Conservation (phyloP, 2,113 vertebrate genomes). For the Tachysurus fulvidraco region DNA sequence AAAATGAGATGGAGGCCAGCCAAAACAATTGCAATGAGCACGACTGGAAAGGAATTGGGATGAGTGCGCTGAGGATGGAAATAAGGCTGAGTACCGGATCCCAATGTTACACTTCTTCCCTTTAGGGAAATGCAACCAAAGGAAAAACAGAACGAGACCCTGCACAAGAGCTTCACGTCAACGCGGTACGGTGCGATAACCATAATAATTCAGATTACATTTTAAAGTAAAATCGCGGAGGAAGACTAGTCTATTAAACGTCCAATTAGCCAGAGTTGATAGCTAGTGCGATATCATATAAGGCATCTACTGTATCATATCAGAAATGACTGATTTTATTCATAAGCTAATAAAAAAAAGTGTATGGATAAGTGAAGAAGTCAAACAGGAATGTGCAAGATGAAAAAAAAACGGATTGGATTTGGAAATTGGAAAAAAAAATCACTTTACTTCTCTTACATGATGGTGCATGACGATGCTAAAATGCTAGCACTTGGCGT, state of each 20-base stretch:
- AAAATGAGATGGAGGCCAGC: slow-evolving; percentile 28
- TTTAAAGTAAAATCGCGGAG: background rate
- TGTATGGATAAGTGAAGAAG: background rate
- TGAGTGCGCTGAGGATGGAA: background rate
- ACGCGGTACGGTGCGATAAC: background rate
- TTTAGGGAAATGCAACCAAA: background rate
- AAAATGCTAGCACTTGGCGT: background rate
- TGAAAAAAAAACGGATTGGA: background rate
- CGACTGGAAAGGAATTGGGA: background rate
- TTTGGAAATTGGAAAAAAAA: background rate
- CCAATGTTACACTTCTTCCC: background rate
- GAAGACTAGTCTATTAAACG: background rate
- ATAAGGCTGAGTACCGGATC: background rate
- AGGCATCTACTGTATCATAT: background rate
- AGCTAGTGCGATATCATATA: background rate
- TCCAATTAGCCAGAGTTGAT: background rate
- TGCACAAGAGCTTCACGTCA: background rate
- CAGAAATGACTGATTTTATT: no score
- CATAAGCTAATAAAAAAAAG: background rate
- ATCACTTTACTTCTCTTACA: no score
- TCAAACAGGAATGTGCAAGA: background rate
- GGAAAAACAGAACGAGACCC: background rate
- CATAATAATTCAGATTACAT: background rate
- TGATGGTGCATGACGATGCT: background rate
- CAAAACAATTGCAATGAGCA: background rate